Evolutionary conservation across 2,113 vertebrate genomes (phyloP), one percentile per base, ranked within the genome.

Genomic region (Cyprinus carpio): DNA sequence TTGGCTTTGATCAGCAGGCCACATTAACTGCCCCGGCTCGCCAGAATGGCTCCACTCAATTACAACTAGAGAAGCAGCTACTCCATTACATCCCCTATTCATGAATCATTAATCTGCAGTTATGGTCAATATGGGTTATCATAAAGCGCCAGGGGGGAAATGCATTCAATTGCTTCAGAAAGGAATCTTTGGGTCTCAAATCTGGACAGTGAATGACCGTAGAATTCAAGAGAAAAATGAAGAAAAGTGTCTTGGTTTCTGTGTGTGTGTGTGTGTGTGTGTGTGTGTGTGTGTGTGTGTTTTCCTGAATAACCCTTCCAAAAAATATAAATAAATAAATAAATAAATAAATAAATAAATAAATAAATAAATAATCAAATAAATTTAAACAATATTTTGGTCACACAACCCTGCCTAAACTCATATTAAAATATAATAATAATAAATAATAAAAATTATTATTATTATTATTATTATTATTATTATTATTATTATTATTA

Each of bases 81-180:
- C 91, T 92, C 93, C 93, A 94, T 94, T 94, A 93, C 92, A 91
- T 92, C 88, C 89, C 90, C 90, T 83, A 89, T 93, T 95, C 93
- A 93, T 94, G 92, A 95, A 94, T 94, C 93, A 94, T 94, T 94
- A 92, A 93, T 89, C 89, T 88, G 90, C 88, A 91, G 91, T 90
- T 91, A 93, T 94, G 92, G 92, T 92, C 92, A 91, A 90, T 89
- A 88, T 16, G 89, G 90, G 91, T 89, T 84, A 89, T 92, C 91
- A 92, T 93, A 91, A 93, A 94, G 91, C 88, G 88, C 79, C 77
- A 87, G 90, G 89, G 85, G 92, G 92, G 89, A 89, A 93, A 78
- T 49, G 81, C n/a, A 23, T 74, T 74, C 51, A 46, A 83, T 75
- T 79, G 79, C 84, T 83, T 82, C 51, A 65, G 46, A 83, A 83